Evolutionary conservation across 2,113 vertebrate genomes (phyloP).

Genomic region (Murina feae): DNA sequence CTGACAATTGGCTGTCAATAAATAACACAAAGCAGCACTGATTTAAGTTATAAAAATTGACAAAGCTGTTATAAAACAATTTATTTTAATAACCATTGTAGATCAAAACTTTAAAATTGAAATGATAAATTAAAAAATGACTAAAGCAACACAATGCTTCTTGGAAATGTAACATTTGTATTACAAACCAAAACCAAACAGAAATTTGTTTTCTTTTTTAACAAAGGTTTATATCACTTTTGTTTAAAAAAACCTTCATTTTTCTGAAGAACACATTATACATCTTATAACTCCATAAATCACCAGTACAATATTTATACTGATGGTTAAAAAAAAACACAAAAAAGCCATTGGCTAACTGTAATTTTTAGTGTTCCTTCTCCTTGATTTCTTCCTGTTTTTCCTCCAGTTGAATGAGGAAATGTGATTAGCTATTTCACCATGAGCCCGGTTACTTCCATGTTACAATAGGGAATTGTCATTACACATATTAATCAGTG

Average conservation of each 20-base stretch:
- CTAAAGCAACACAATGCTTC: neutral
- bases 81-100: neutral
- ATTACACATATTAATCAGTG: neutral
- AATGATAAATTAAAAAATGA: neutral
- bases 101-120: neutral
- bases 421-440: constrained; percentile 1
- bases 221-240: neutral
- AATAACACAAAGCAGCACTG: neutral
- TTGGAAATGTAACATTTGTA: neutral
- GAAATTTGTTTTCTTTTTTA: neutral
- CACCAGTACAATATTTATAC: neutral
- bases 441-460: neutral
- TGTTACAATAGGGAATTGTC: constrained; percentile 28
- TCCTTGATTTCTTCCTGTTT: neutral
- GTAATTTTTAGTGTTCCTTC: neutral
- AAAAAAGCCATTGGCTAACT: neutral
- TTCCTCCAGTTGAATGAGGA: constrained; percentile 29
- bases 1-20: neutral
- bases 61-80: neutral
- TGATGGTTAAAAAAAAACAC: neutral
- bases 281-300: neutral
- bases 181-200: neutral
- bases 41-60: neutral
- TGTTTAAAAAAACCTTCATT: neutral
- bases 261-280: neutral